Base-by-base conservation (phyloP, 2,888 invertebrate genomes). In the Erynnis tages region DNA sequence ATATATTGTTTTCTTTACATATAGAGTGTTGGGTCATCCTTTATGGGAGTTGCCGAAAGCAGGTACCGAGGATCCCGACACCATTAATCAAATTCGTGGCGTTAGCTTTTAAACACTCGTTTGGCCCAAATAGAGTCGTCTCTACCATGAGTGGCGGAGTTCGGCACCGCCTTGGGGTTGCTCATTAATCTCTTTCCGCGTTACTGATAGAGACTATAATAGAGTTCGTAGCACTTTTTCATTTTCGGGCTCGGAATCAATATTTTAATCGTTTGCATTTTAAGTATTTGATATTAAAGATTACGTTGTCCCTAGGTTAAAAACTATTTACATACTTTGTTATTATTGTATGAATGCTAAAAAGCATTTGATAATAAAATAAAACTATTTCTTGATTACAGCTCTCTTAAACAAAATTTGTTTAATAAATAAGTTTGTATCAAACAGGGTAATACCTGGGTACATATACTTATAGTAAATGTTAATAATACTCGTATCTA, bases 71-170 rank as follows among this genome's bases (percentile, higher is more conserved):
- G 67, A 67, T 68, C 60, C 56, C 55, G 56, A 56, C 62, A 67
- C 75, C 82, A 81, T 87, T 87, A 76, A 87, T 88, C 87, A 88
- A 82, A 79, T 40, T 23, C 27, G 29, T 77, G 69, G 49, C 49
- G 49, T 49, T 41, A 25, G 34, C 41, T 35, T 49, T 50, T 43
- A 43, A 50, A 43, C 43, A 50, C 25, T 35, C 50, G 50, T 50
- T 50, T 29, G 35, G 35, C 23, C 27, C 34, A 71, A 83, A 87
- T 84, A 83, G 77, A 86, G 84, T 71, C 67, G 76, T 82, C 52
- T 49, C 56, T 62, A 56, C 52, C 52, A 52, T 52, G 52, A 52
- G 47, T 53, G 44, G 52, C 52, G 66, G 66, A 69, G 71, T 67
- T 64, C 66, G 63, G 74, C 65, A 76, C 78, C 82, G 78, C 83